These are phyloP conservation scores for Fregata magnificens DNA, from an alignment of 2,113 vertebrate genomes.

Conservation along the genomic window DNA sequence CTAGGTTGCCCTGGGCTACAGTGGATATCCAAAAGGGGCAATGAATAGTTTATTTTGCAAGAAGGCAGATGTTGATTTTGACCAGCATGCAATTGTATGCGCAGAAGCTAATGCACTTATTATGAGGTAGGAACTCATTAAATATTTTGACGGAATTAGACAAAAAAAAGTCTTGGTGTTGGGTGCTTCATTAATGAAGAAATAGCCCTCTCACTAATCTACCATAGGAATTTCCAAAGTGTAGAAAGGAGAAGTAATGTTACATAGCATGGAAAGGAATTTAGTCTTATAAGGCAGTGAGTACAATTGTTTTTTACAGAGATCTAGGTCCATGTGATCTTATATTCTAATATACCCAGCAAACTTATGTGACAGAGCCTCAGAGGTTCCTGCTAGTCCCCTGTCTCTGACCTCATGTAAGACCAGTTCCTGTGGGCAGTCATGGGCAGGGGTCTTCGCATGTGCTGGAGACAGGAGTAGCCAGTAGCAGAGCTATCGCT, in stretches of 20 bases:
- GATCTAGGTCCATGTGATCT: neutral
- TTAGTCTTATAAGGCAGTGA: neutral
- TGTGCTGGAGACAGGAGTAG: neutral
- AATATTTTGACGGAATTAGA: neutral
- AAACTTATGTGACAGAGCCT: neutral
- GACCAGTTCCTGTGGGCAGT: neutral
- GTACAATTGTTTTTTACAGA: neutral
- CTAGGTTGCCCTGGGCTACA: neutral
- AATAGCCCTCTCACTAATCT: neutral
- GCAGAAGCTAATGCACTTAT: constrained; percentile 22
- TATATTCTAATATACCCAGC: neutral
- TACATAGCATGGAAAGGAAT: neutral
- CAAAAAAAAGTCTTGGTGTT: neutral
- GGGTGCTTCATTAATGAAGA: neutral
- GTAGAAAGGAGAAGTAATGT: neutral
- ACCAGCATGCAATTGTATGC: neutral
- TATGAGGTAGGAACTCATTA: neutral
- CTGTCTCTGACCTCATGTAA: neutral
- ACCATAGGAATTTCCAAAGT: neutral
- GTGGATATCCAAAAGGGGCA: constrained; percentile 11
- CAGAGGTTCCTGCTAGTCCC: neutral
- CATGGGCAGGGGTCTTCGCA: neutral
- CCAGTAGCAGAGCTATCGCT: neutral
- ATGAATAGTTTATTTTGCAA: neutral
- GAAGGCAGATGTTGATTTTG: neutral